These are phyloP conservation scores for Dendrolimus kikuchii DNA, from an alignment of 1,140 invertebrate genomes.

Conservation along the genomic window DNA sequence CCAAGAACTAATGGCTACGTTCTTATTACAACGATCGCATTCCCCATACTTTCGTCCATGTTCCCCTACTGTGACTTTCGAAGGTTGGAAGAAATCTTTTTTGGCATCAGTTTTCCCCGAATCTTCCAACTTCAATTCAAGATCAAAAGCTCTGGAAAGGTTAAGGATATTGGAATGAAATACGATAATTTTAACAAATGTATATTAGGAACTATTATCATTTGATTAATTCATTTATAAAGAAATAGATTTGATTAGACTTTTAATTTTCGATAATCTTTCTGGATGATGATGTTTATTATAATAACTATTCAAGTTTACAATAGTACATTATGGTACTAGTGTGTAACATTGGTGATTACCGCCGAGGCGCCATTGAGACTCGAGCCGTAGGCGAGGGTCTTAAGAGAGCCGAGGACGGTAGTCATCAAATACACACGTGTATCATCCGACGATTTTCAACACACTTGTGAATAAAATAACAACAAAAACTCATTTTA, in stretches of 20 bases:
- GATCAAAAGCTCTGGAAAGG: not conserved
- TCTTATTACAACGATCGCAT: conserved; percentile 66
- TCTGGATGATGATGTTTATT: no score
- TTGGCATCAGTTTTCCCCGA: conserved; percentile 1
- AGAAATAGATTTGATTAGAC: not conserved
- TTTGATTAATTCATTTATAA: not conserved
- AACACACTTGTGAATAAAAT: no score
- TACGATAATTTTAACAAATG: not conserved
- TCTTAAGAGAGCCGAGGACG: no score
- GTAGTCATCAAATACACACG: no score
- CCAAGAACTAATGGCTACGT: conserved; percentile 48
- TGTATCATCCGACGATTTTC: no score
- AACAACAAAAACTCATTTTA: no score
- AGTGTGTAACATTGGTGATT: no score
- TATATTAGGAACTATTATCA: not conserved
- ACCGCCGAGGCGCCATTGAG: no score
- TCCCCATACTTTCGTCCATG: conserved; percentile 43
- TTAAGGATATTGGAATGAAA: conserved; percentile 3
- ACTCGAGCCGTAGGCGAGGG: no score
- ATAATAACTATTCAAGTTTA: no score
- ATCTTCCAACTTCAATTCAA: not conserved
- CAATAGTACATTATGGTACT: no score
- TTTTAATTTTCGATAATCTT: no score
- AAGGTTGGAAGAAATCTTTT: conserved; percentile 9
- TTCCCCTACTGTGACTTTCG: conserved; percentile 7